These are phyloP conservation scores for Alethe castanea DNA, from an alignment of 2,113 vertebrate genomes.

Conservation along the genomic window DNA sequence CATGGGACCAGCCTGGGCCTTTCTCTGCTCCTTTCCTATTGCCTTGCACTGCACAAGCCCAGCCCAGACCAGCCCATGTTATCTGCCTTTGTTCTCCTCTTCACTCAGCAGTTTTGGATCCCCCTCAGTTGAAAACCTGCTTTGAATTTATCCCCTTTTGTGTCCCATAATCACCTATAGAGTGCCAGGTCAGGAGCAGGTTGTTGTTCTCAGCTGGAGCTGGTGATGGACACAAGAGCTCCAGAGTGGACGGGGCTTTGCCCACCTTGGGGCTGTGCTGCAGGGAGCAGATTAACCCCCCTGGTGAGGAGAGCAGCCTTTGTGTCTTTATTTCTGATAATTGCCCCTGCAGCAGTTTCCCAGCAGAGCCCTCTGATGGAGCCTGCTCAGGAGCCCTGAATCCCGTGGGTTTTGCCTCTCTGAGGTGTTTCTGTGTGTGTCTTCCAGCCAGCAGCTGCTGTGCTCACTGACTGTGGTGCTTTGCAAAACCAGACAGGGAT, in stretches of 20 bases:
- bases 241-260: neutral
- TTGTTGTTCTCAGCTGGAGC: neutral
- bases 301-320: neutral
- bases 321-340: neutral
- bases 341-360: neutral
- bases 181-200: neutral
- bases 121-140: constrained; percentile 62
- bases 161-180: constrained; percentile 1
- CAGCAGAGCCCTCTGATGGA: constrained; percentile 19
- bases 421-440: neutral
- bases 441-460: neutral
- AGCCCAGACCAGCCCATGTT: constrained; percentile 3
- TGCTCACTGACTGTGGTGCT: neutral
- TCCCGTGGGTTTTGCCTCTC: neutral
- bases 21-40: neutral
- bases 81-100: constrained; percentile 71
- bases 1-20: neutral
- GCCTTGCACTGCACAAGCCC: constrained; percentile 28
- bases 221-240: neutral
- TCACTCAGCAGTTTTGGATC: constrained; percentile 55
- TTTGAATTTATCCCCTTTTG: constrained; percentile 44
- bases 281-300: neutral
- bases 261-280: neutral
- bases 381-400: neutral
- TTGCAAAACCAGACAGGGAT: neutral